These are phyloP conservation scores for Xanthia togata DNA, from an alignment of 2,888 invertebrate genomes.

Conservation along the genomic window DNA sequence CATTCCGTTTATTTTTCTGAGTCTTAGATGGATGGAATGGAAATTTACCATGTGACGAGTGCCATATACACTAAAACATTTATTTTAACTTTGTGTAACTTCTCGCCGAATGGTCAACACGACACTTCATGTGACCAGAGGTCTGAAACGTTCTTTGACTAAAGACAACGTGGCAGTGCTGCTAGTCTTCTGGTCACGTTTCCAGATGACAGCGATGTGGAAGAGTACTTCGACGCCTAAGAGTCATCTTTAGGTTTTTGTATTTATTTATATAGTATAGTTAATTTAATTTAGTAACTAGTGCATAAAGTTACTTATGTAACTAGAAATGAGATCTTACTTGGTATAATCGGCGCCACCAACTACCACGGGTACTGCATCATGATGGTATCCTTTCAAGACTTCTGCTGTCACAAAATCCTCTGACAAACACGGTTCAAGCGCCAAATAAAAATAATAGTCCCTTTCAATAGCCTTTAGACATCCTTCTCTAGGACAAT, in stretches of 20 bases:
- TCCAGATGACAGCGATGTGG: background rate
- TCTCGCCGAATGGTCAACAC: background rate
- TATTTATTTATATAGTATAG: background rate
- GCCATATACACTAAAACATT: background rate
- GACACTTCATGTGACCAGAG: background rate
- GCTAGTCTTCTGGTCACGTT: background rate
- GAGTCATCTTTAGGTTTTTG: background rate
- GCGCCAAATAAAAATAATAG: conserved; percentile 83
- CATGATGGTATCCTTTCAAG: conserved; percentile 87
- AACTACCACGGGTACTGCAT: conserved; percentile 92
- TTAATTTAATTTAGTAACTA: background rate
- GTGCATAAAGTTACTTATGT: background rate
- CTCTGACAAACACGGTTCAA: conserved; percentile 74
- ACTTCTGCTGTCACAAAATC: conserved; percentile 84
- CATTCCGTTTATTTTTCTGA: too few species aligned
- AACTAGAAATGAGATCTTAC: conserved; percentile 69
- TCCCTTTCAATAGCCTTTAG: conserved; percentile 70
- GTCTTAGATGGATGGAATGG: too few species aligned
- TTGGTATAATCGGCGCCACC: conserved; percentile 91
- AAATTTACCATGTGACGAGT: too few species aligned
- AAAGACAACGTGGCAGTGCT: background rate
- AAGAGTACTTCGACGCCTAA: background rate
- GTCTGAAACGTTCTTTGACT: background rate
- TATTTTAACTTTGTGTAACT: background rate
- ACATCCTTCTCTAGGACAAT: conserved; percentile 75